Base-by-base conservation (phyloP, 2,797 vertebrate genomes). In the Gobio occitaniae region DNA sequence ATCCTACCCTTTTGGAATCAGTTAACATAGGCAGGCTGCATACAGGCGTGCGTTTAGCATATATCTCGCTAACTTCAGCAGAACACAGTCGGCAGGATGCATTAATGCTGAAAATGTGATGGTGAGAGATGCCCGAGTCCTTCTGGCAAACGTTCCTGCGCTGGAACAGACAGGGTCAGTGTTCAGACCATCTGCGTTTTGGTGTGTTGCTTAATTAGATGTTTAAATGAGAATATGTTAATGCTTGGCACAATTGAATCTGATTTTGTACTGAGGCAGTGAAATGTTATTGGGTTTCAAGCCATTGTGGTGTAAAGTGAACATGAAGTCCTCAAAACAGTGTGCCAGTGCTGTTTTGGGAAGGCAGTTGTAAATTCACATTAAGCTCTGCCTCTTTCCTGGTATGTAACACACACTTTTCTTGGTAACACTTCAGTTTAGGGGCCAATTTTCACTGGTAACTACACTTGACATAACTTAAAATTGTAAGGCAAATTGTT, bases 41-140 rank as follows among this genome's bases (percentile, higher is more conserved):
- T 84, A 90, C 87, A 82, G 25, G 4, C 87, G 78, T 78, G 84
- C 91, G 90, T 93, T 93, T 92, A 94, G 86, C 90, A 91, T 92
- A 90, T 90, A 90, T 92, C 87, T 91, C 89, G 84, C 86, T 91
- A 90, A 91, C 87, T 90, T 88, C 82, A 91, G 88, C 77, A 86
- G 88, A 86, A 84, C 84, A 71, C 77, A 86, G 88, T 86, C 90
- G 89, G 90, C 85, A 66, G 85, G 65, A 83, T 82, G 88, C 86
- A 92, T 92, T 92, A 92, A 89, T 86, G 78, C 88, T 47, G 47
- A 75, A 79, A 76, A 80, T 77, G 80, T 84, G 85, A 90, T 88
- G 84, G 88, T 83, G 78, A 47, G 85, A 69, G 36, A 72, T 66
- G 78, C 32, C 69, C 7, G 66, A 71, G 47, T 68, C 41, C 56